Conservation (phyloP, 2,113 vertebrate genomes). For the Scomber scombrus region DNA sequence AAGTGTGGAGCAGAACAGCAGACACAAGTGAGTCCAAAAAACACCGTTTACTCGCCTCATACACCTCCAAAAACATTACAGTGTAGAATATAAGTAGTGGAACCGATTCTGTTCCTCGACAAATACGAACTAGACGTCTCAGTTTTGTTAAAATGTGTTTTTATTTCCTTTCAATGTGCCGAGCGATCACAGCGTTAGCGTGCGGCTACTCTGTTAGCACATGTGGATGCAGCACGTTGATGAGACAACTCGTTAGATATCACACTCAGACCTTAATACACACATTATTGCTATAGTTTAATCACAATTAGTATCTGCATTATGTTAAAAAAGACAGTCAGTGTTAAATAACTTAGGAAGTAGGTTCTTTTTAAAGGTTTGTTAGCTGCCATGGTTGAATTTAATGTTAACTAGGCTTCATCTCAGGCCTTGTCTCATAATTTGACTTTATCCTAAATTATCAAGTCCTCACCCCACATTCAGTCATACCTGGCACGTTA, state of each 20-base stretch:
- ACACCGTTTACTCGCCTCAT: neutral
- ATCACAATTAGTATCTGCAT: rapidly evolving
- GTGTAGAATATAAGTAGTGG: rapidly evolving
- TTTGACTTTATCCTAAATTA: neutral
- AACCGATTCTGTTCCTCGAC: rapidly evolving
- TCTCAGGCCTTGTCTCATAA: conserved; percentile 37
- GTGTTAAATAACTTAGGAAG: rapidly evolving
- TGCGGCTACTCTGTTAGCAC: conserved; percentile 64
- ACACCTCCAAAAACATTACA: rapidly evolving
- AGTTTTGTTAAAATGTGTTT: neutral
- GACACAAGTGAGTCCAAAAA: conserved; percentile 79
- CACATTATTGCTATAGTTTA: rapidly evolving
- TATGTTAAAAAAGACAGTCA: rapidly evolving
- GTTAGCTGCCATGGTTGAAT: neutral
- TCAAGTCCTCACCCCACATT: rapidly evolving
- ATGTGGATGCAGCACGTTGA: conserved; percentile 70
- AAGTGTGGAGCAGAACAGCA: conserved; percentile 70
- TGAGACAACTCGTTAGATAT: neutral
- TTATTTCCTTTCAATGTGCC: conserved; percentile 33
- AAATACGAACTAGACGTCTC: rapidly evolving
- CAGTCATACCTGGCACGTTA: neutral
- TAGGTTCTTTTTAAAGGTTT: rapidly evolving
- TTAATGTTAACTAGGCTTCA: conserved; percentile 39
- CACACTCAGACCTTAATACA: rapidly evolving
- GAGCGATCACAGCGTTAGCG: conserved; percentile 54